Conservation (phyloP, 2,113 vertebrate species). For the Oryzias celebensis region DNA sequence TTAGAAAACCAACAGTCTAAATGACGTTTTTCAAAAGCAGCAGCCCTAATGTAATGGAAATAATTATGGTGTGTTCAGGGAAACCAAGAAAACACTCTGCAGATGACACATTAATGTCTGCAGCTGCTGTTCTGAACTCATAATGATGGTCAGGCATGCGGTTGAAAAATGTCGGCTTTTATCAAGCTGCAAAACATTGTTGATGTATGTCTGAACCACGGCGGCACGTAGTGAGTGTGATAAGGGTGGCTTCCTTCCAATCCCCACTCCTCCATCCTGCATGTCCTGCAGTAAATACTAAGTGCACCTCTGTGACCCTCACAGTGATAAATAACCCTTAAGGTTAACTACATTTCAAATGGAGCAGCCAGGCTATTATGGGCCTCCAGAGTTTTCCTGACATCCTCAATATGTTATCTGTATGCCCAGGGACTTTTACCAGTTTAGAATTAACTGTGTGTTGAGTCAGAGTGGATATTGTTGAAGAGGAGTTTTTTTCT, state of each 20-base stretch:
- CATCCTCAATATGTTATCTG: constrained; percentile 75
- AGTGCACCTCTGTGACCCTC: constrained; percentile 68
- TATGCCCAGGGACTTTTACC: constrained; percentile 49
- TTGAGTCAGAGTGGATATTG: constrained; percentile 39
- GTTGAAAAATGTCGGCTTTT: constrained; percentile 21
- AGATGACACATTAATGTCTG: constrained; percentile 14
- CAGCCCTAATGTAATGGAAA: constrained; percentile 47
- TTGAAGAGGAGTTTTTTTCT: constrained; percentile 9
- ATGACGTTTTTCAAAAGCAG: no score
- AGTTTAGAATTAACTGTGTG: constrained; percentile 38
- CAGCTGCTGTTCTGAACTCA: constrained; percentile 19
- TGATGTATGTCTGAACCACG: constrained; percentile 32
- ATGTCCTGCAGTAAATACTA: constrained; percentile 76
- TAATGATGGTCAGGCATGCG: constrained; percentile 14
- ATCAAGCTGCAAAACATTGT: constrained; percentile 31
- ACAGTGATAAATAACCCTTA: constrained; percentile 77
- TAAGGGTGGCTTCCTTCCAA: constrained; percentile 48
- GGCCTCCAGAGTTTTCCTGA: constrained; percentile 75
- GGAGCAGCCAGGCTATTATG: constrained; percentile 73
- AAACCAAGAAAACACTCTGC: constrained; percentile 38
- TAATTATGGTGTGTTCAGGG: constrained; percentile 37
- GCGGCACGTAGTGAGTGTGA: constrained; percentile 27
- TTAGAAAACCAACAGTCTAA: no score
- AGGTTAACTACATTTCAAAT: constrained; percentile 79
- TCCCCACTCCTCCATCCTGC: constrained; percentile 45